Base-by-base conservation (phyloP, 2,888 invertebrate species). In the Griposia aprilina region DNA sequence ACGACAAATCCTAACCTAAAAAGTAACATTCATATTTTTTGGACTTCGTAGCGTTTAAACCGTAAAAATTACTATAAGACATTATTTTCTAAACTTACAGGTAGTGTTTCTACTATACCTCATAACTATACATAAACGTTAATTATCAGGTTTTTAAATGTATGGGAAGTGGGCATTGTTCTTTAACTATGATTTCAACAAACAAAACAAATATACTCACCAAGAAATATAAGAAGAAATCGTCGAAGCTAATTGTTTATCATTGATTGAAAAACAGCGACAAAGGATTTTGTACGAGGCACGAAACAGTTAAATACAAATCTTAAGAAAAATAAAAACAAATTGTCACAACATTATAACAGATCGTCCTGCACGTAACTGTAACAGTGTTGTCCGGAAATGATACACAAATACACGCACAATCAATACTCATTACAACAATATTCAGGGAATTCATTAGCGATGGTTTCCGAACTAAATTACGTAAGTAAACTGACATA, bases 401-500 rank as follows among this genome's bases (percentile, higher is more conserved):
- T 23, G 13, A 36, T 45, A 66, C 30, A 23, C 7, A 59, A n/a
- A 80, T 23, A 45, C 36, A 23, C 0, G 1, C 48, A 50, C 26
- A 69, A 62, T 45, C 30, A 59, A 30, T 50, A 59, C 50, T 13
- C 15, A 77, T 17, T 30, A 60, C 45, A 4, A 20, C 15, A 68
- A 26, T 41, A 62, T 45, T 71, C 68, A 23, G 23, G 30, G 36
- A 80, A 75, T 81, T 80, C 36, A 80, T 76, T 80, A 80, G n/a
- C 26, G 23, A 74, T 68, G 55, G 59, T 69, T 73, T 45, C 57
- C 45, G 55, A 80, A 84, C 67, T 73, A 66, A 84, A 72, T 83
- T 79, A 57, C 30, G 36, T 30, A 59, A 20, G 69, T 67, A 81
- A 83, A 80, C 66, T 82, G 78, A 75, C 72, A 63, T 74, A 85